Conservation (phyloP, 2,888 invertebrate genomes). For the Nipponacmea schrenckii region DNA sequence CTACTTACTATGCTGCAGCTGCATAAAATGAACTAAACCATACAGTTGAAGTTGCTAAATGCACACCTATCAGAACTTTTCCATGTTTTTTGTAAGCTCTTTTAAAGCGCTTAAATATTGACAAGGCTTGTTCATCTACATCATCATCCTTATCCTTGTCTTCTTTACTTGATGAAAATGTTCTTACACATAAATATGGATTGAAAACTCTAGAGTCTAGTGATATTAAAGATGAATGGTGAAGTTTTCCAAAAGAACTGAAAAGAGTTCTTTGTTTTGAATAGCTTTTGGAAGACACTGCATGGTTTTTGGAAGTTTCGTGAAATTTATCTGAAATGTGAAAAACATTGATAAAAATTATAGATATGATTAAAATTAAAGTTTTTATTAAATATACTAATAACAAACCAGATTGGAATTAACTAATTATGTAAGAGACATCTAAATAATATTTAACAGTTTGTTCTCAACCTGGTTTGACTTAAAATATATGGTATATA, state of each 20-base stretch:
- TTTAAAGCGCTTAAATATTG: slow-evolving; percentile 85
- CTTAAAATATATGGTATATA: no score
- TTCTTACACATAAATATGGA: no score
- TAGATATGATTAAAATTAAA: no score
- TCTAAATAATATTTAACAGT: no score
- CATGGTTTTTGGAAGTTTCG: no score
- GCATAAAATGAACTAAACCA: slow-evolving; percentile 93
- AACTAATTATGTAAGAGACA: no score
- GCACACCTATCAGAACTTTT: slow-evolving; percentile 95
- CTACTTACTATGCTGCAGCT: slow-evolving; percentile 81
- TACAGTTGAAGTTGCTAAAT: slow-evolving; percentile 84
- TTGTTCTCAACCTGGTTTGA: no score
- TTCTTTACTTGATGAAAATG: not conserved
- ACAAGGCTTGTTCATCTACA: slow-evolving; percentile 69
- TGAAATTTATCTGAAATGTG: no score
- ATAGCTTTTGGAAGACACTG: no score
- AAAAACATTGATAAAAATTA: no score
- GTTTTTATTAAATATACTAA: no score
- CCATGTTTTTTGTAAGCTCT: slow-evolving; percentile 94
- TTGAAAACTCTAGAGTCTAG: not conserved
- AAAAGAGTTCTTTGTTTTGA: not conserved
- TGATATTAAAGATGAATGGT: slow-evolving; percentile 1
- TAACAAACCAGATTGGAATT: no score
- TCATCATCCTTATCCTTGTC: slow-evolving; percentile 5
- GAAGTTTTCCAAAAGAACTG: not conserved